Evolutionary conservation across 2,113 vertebrate species (phyloP).

Genomic region (Astur gentilis): DNA sequence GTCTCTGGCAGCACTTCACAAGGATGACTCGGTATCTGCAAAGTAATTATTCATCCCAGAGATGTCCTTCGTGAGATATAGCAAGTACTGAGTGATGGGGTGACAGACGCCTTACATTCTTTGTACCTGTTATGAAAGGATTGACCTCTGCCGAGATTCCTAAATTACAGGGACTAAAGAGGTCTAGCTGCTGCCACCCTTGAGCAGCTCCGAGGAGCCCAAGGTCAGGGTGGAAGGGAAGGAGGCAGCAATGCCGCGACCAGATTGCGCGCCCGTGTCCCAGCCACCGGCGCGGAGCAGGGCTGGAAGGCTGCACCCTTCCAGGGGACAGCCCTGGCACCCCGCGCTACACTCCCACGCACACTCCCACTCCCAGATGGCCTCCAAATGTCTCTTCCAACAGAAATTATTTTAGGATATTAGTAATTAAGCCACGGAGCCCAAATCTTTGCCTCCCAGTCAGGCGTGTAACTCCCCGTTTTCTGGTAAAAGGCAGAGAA

Average conservation of each 20-base stretch:
- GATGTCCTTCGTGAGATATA: not conserved
- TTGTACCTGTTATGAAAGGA: not conserved
- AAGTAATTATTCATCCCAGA: not conserved
- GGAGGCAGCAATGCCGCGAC: rapidly evolving
- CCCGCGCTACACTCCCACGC: not conserved
- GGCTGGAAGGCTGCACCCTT: not conserved
- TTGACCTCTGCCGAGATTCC: not conserved
- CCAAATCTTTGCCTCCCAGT: not conserved
- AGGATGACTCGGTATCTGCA: not conserved
- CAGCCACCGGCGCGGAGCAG: not conserved
- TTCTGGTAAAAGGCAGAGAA: not conserved
- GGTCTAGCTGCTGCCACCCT: not conserved
- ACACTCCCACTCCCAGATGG: slow-evolving; percentile 12
- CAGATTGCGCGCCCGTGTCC: not conserved
- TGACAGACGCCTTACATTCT: not conserved
- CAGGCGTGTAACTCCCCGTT: not conserved
- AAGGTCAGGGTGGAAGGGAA: not conserved
- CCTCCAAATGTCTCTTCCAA: not conserved
- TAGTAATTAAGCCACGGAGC: not conserved
- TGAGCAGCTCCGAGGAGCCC: not conserved
- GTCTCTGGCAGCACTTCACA: not conserved
- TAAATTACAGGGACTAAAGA: rapidly evolving
- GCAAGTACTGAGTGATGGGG: not conserved
- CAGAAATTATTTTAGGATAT: not conserved
- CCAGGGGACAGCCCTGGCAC: not conserved